Conservation (phyloP, 2,797 vertebrate genomes). For the Adelosebastes latens region DNA sequence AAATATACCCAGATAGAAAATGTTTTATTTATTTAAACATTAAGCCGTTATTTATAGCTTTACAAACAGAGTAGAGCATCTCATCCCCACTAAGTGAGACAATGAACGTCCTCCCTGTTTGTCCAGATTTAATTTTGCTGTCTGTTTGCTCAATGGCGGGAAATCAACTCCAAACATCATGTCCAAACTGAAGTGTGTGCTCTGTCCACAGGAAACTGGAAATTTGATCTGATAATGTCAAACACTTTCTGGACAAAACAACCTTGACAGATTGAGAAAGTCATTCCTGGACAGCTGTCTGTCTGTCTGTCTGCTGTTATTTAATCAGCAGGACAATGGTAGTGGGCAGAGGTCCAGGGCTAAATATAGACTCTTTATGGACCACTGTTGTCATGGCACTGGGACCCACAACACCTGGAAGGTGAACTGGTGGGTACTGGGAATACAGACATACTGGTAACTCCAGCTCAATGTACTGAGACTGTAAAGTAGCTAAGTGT, state of each 20-base stretch:
- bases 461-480: conserved; percentile 6
- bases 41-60: conserved; percentile 20
- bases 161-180: conserved; percentile 12
- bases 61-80: neutral
- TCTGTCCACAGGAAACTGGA: neutral
- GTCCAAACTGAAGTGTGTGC: neutral
- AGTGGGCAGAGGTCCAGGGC: conserved; percentile 51
- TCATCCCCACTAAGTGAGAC: neutral
- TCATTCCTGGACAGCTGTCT: conserved; percentile 30
- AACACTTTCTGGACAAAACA: conserved; percentile 30
- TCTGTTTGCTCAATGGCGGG: neutral
- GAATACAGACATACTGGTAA: neutral
- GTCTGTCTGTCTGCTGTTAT: conserved; percentile 42
- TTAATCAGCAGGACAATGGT: conserved; percentile 63
- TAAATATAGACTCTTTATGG: conserved; percentile 54
- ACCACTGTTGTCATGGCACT: conserved; percentile 47
- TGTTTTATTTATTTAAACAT: conserved; percentile 3
- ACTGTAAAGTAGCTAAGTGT: neutral
- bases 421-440: conserved; percentile 5
- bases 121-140: conserved; percentile 15
- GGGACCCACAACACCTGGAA: conserved; percentile 22
- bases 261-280: conserved; percentile 45
- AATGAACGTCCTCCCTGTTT: conserved; percentile 9
- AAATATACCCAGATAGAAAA: neutral
- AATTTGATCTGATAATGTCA: neutral